Evolutionary conservation across 2,797 vertebrate species (phyloP).

Genomic region (Clamator glandarius): DNA sequence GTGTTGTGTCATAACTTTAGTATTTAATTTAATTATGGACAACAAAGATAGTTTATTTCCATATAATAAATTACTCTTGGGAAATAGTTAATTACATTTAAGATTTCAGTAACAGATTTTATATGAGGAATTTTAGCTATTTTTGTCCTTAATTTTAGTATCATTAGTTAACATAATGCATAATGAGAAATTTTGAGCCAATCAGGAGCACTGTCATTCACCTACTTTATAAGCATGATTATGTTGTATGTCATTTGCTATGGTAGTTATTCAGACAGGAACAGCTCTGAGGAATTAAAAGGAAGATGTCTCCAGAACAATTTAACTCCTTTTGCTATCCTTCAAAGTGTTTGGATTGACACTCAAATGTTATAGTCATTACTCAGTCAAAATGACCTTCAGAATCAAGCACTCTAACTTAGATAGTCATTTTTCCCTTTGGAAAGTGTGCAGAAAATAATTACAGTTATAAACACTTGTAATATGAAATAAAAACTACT

Average conservation of each 20-base stretch:
- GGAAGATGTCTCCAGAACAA: background rate
- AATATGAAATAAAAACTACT: slow-evolving; percentile 22
- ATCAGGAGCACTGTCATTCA: background rate
- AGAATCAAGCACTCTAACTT: background rate
- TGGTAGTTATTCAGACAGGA: background rate
- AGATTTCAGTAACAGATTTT: background rate
- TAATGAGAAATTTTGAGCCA: background rate
- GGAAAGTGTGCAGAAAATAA: slow-evolving; percentile 28
- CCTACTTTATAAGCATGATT: background rate
- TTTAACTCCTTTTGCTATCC: background rate
- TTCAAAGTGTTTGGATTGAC: background rate
- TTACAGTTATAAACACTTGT: background rate
- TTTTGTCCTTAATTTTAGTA: background rate
- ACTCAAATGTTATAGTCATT: background rate
- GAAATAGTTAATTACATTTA: background rate
- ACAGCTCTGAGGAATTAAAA: background rate
- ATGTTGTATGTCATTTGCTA: background rate
- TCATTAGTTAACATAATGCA: background rate
- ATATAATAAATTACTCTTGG: background rate
- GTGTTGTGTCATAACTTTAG: background rate
- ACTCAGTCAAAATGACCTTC: background rate
- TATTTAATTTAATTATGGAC: background rate
- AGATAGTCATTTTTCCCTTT: background rate
- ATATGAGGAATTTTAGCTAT: background rate
- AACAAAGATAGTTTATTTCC: background rate